These are phyloP conservation scores for Barnardius zonarius DNA, from an alignment of 2,113 vertebrate genomes.

Conservation along the genomic window DNA sequence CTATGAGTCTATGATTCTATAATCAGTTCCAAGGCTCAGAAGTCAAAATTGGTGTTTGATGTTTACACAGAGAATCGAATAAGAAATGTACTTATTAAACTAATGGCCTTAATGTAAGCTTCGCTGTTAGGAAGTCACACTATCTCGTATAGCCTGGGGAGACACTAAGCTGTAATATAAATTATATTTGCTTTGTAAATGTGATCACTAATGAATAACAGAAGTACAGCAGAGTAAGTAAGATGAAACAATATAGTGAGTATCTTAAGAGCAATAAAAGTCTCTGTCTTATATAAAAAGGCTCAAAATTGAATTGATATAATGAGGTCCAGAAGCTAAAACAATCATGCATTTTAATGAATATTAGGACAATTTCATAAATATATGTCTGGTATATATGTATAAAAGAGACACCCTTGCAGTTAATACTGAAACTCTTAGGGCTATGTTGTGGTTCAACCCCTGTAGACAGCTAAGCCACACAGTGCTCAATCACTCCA, in stretches of 20 bases:
- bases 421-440: not conserved
- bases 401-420: not conserved
- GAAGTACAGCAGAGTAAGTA: not conserved
- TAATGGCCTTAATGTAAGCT: not conserved
- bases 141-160: not conserved
- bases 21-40: not conserved
- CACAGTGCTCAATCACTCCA: not conserved
- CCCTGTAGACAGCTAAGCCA: not conserved
- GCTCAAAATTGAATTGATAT: not conserved
- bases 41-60: not conserved
- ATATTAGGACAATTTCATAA: not conserved
- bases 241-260: not conserved
- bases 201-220: not conserved
- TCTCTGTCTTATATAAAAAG: not conserved
- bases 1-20: no score
- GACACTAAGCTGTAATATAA: not conserved
- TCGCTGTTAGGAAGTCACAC: not conserved
- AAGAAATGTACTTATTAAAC: not conserved
- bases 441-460: not conserved
- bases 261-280: not conserved
- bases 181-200: not conserved
- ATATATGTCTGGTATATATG: rapidly evolving
- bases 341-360: not conserved
- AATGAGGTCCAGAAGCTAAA: not conserved
- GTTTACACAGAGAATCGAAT: not conserved